Evolutionary conservation across 2,797 vertebrate species (phyloP).

Genomic region (Enteromius thamalakanensis): DNA sequence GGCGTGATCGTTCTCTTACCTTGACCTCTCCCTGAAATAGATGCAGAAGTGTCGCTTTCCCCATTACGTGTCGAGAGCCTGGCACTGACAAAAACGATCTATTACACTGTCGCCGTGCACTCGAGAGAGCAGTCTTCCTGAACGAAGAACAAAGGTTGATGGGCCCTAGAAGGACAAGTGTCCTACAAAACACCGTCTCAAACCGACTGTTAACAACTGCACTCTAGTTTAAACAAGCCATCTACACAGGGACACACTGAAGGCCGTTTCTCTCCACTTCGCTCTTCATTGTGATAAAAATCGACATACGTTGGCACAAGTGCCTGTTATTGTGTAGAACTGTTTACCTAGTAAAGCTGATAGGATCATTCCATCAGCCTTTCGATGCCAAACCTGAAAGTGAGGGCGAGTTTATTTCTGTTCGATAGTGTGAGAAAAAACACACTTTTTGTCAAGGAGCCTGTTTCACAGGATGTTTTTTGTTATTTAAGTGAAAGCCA

Average conservation of each 20-base stretch:
- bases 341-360: constrained; percentile 18
- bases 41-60: constrained; percentile 65
- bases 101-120: constrained; percentile 66
- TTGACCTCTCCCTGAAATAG: constrained; percentile 66
- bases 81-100: constrained; percentile 74
- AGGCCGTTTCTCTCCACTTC: constrained; percentile 61
- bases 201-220: constrained; percentile 73
- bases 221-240: constrained; percentile 74
- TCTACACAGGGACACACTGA: constrained; percentile 70
- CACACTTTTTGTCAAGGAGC: background rate
- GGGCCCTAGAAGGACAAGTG: constrained; percentile 75
- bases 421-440: background rate
- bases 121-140: constrained; percentile 76
- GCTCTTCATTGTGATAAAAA: constrained; percentile 65
- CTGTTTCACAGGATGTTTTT: background rate
- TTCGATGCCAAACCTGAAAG: background rate
- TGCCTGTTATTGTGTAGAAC: constrained; percentile 39
- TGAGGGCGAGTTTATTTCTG: background rate
- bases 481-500: constrained; percentile 6
- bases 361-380: background rate
- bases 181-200: constrained; percentile 74
- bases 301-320: constrained; percentile 62
- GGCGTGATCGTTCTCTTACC: constrained; percentile 50
- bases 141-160: constrained; percentile 72
- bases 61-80: constrained; percentile 75